These are phyloP conservation scores for Drosophila nigritarsus DNA, from an alignment of 2,888 invertebrate species.

Conservation along the genomic window DNA sequence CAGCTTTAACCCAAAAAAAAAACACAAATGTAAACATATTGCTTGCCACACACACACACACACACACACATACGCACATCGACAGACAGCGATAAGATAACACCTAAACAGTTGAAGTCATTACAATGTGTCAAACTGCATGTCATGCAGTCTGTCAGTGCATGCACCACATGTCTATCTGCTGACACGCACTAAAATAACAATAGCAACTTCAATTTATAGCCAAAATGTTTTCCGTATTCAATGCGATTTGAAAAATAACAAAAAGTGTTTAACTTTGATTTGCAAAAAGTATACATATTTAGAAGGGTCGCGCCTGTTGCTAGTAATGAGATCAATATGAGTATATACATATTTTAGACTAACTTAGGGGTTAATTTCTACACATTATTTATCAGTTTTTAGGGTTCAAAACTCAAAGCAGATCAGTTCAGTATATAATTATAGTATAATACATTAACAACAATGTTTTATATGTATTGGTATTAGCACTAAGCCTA, in stretches of 20 bases:
- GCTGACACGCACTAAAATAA: conserved; percentile 34
- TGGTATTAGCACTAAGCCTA: neutral
- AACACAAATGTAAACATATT: conserved; percentile 30
- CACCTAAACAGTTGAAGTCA: conserved; percentile 42
- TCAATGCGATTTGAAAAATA: neutral
- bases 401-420: neutral
- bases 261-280: neutral
- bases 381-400: neutral
- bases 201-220: conserved; percentile 12
- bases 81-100: conserved; percentile 57
- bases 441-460: neutral
- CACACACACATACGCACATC: conserved; percentile 9
- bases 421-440: neutral
- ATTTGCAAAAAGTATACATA: neutral
- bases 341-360: neutral
- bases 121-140: conserved; percentile 60
- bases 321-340: neutral
- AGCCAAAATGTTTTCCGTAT: conserved; percentile 1
- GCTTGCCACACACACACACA: conserved; percentile 20
- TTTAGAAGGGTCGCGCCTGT: neutral
- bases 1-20: conserved; percentile 31
- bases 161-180: conserved; percentile 26
- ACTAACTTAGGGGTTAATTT: neutral
- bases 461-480: neutral
- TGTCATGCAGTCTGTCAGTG: conserved; percentile 66